Evolutionary conservation across 2,113 vertebrate genomes (phyloP), one percentile per base, ranked within the genome.

Genomic region (Eulemur macaco): DNA sequence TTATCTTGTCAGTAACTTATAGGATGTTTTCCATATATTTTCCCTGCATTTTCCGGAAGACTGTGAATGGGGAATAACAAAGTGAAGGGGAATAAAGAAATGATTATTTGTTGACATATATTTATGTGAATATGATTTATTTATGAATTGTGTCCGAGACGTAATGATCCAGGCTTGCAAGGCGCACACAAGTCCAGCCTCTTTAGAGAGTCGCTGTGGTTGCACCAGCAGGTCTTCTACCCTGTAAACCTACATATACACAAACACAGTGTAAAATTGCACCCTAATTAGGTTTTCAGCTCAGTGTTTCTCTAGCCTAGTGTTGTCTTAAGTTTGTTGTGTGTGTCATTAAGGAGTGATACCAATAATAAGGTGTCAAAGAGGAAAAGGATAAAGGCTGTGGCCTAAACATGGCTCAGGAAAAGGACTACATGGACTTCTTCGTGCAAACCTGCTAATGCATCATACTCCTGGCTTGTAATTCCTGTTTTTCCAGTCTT

Each of bases 401-500:
- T 27, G 50, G 42, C 47, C n/a, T 54, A 82, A 60, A 82, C 18
- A 6, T 77, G 25, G 14, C 39, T 95, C 69, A n/a, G 83, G 10
- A 68, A 90, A 92, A 78, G 42, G 37, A 63, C 27, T 58, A 39
- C 2, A 2, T 29, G 82, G 47, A 37, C 74, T 52, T 84, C n/a
- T 77, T 86, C 68, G 5, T 31, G 56, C 42, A 25, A 47, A 69
- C 42, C 56, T 42, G 15, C 18, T 37, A 45, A 54, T 25, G 13
- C 5, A 29, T 29, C 21, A 9, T 37, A 10, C 42, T 52, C 34
- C 37, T 81, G 56, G 76, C 92, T 52, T 42, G 89, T 45, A 81
- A 95, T 94, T 97, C 95, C 94, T 95, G 94, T 87, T 97, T 85
- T 95, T 96, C 95, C 89, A 45, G 94, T 87, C 84, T 88, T 80